phyloP scores from a whole-genome alignment of 1,140 invertebrate species.

The Panulirus ornatus region DNA sequence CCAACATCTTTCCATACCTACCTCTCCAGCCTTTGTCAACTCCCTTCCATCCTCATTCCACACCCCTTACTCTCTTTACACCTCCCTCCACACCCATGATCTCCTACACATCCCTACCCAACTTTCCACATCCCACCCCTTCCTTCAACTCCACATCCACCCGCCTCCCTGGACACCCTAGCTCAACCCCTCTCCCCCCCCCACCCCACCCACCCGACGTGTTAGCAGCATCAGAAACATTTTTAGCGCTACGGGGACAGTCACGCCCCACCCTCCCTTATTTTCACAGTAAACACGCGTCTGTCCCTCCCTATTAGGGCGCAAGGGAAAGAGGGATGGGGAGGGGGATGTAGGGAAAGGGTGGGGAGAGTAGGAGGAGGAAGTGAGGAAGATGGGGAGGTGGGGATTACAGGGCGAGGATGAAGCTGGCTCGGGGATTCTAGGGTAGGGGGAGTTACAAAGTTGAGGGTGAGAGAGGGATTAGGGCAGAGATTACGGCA shows the following conservation, averaged over 20 bases:
- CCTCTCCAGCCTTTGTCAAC: not conserved
- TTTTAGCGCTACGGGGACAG: constrained; percentile 55
- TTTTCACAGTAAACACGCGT: constrained; percentile 62
- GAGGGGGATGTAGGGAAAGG: not conserved
- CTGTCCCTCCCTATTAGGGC: constrained; percentile 64
- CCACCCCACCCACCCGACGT: not conserved
- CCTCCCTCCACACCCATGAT: not conserved
- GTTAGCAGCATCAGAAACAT: constrained; percentile 56
- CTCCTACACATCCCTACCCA: not conserved
- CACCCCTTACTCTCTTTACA: not conserved
- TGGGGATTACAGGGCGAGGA: not conserved
- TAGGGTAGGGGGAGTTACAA: too few relatives aligned
- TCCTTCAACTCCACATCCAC: too few relatives aligned
- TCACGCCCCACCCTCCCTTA: constrained; percentile 55
- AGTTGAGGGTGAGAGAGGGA: not conserved
- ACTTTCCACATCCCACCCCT: not conserved
- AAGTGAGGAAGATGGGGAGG: not conserved
- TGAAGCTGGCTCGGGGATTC: too few relatives aligned
- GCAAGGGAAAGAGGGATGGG: constrained; percentile 18
- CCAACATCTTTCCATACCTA: not conserved
- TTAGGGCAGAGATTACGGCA: constrained; percentile 25
- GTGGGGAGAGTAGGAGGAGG: not conserved
- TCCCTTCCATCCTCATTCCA: not conserved
- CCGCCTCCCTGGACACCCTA: not conserved
- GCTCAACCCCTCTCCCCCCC: not conserved